These are phyloP conservation scores for Phaenicophaeus curvirostris DNA, from an alignment of 2,797 vertebrate species.

Conservation along the genomic window DNA sequence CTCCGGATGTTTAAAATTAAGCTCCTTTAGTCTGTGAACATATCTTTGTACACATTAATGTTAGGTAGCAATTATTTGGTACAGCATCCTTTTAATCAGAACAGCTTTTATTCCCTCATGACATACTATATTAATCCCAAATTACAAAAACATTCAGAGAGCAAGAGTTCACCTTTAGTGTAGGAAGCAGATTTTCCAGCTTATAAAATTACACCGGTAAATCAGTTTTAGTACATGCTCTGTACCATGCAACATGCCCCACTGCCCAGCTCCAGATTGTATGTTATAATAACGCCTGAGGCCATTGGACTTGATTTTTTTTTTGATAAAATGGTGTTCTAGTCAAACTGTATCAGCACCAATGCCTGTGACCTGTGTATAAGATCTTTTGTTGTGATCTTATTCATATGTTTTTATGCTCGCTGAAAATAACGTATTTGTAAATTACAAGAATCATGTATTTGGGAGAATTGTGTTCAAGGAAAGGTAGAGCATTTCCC, in stretches of 20 bases:
- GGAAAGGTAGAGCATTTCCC: neutral
- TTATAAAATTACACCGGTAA: constrained; percentile 23
- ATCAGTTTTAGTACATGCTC: neutral
- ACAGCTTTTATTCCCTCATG: neutral
- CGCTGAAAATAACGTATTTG: neutral
- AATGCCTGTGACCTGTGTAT: neutral
- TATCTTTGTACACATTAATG: neutral
- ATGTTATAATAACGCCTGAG: neutral
- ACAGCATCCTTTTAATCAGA: constrained; percentile 7
- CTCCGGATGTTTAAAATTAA: constrained; percentile 1
- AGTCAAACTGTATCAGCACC: neutral
- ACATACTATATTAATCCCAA: neutral
- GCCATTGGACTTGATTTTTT: neutral
- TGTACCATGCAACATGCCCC: neutral
- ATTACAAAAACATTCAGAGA: constrained; percentile 17
- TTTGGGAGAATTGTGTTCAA: neutral
- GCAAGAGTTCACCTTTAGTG: neutral
- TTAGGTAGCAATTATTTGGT: constrained; percentile 12
- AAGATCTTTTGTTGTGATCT: neutral
- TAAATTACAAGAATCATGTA: neutral
- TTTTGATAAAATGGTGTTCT: neutral
- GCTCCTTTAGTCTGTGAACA: neutral
- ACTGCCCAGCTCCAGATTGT: neutral
- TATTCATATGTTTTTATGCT: neutral
- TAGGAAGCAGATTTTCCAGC: neutral